Conservation (phyloP, 2,888 invertebrate species). For the Reticulitermes lucifugus region DNA sequence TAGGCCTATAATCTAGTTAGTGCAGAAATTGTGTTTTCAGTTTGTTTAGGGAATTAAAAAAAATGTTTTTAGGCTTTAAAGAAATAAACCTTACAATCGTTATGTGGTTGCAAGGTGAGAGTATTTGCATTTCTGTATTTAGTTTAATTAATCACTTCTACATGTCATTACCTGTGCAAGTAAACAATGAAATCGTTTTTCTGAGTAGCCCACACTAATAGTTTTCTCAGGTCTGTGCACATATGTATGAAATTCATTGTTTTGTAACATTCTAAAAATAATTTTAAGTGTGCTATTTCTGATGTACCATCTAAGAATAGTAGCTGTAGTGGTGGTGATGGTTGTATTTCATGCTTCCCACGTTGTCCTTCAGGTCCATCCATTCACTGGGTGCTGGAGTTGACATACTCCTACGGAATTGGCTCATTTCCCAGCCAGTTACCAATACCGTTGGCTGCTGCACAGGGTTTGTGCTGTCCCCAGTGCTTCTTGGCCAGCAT, state of each 20-base stretch:
- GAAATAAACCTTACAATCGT: too few relatives aligned
- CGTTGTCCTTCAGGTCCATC: slow-evolving; percentile 7
- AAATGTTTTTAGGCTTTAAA: too few relatives aligned
- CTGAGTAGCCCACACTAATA: too few relatives aligned
- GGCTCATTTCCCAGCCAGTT: slow-evolving; percentile 21
- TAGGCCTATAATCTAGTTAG: too few relatives aligned
- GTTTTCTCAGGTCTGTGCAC: not conserved
- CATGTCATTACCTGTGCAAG: too few relatives aligned
- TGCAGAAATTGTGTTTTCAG: too few relatives aligned
- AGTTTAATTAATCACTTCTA: too few relatives aligned
- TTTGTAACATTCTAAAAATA: not conserved
- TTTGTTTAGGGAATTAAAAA: too few relatives aligned
- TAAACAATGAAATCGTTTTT: too few relatives aligned
- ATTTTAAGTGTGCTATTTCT: slow-evolving; percentile 1
- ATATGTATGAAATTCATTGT: not conserved
- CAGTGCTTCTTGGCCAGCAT: slow-evolving; percentile 13
- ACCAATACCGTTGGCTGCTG: slow-evolving; percentile 6
- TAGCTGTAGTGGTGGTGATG: not conserved
- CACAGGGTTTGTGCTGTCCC: not conserved
- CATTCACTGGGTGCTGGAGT: slow-evolving; percentile 32
- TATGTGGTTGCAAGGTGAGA: too few relatives aligned
- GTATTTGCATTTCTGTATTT: too few relatives aligned
- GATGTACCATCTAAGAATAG: not conserved
- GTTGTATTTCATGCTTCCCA: slow-evolving; percentile 15
- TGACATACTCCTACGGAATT: slow-evolving; percentile 29